phyloP scores from a whole-genome alignment of 1,140 invertebrate genomes.

The Anastrepha ludens region DNA sequence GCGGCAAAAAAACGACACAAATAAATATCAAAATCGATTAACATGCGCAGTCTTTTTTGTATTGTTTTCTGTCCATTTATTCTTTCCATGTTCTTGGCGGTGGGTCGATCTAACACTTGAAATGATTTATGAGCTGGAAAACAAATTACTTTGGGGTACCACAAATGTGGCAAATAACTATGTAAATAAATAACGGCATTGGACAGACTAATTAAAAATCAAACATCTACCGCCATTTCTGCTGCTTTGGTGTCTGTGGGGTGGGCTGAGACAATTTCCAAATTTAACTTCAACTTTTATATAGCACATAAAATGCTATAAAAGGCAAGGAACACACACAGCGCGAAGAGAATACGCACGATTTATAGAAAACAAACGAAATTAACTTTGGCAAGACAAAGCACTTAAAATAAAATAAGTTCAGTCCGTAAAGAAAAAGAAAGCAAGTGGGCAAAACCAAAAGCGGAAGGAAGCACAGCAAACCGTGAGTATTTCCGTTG shows the following conservation, averaged over 20 bases:
- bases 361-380: background rate
- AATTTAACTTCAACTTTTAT: conserved; percentile 13
- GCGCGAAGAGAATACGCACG: background rate
- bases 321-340: background rate
- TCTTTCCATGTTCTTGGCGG: background rate
- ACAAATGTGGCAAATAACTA: conserved; percentile 38
- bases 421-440: background rate
- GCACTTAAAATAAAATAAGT: conserved; percentile 23
- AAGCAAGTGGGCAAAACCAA: background rate
- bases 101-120: conserved; percentile 41
- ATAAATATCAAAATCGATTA: conserved; percentile 27
- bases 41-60: background rate
- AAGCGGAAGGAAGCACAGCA: background rate
- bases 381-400: conserved; percentile 3
- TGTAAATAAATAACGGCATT: conserved; percentile 30
- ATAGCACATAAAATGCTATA: background rate
- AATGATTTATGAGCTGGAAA: conserved; percentile 53
- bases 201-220: background rate
- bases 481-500: background rate
- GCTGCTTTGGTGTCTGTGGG: background rate
- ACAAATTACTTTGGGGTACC: conserved; percentile 37
- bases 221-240: background rate
- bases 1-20: background rate
- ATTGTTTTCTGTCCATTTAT: background rate
- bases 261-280: background rate